A percentile compares a stretch with the other conserved stretches of the same genome.
Conservation (phyloP, 2,888 invertebrate species). For the Agapetus fuscipes region DNA sequence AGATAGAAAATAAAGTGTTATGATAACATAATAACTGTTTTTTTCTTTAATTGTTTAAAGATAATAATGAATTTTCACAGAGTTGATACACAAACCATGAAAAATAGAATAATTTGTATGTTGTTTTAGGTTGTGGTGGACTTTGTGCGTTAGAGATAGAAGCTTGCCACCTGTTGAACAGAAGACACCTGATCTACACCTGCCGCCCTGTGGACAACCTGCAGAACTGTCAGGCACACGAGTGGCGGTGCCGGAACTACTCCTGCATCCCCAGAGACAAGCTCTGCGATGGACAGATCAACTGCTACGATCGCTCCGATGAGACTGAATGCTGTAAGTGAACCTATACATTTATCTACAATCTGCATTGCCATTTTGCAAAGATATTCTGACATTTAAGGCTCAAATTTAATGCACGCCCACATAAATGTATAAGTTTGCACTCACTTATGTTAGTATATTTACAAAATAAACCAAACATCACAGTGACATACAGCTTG, state of each 20-base stretch:
- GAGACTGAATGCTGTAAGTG: slow-evolving; percentile 61
- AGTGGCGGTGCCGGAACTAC: slow-evolving; percentile 64
- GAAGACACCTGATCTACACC: slow-evolving; percentile 39
- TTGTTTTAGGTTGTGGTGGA: slow-evolving; percentile 50
- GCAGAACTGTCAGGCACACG: slow-evolving; percentile 50
- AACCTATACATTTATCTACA: slow-evolving; percentile 5
- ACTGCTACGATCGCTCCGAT: slow-evolving; percentile 67
- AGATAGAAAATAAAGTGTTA: too few species aligned
- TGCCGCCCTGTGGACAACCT: slow-evolving; percentile 48
- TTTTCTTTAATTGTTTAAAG: background rate
- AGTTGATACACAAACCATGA: background rate
- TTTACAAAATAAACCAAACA: too few species aligned
- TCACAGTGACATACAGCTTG: too few species aligned
- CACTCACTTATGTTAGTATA: too few species aligned
- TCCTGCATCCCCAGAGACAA: slow-evolving; percentile 55
- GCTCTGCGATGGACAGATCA: slow-evolving; percentile 61
- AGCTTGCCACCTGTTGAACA: slow-evolving; percentile 52
- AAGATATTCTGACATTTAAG: too few species aligned
- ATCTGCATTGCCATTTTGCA: too few species aligned
- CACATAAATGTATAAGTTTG: too few species aligned
- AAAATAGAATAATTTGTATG: background rate
- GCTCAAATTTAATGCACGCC: too few species aligned
- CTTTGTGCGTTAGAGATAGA: slow-evolving; percentile 53
- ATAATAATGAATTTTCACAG: too few species aligned
- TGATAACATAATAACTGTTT: background rate